Evolutionary conservation across 2,797 vertebrate species (phyloP).

Genomic region (Rallus crepitans): DNA sequence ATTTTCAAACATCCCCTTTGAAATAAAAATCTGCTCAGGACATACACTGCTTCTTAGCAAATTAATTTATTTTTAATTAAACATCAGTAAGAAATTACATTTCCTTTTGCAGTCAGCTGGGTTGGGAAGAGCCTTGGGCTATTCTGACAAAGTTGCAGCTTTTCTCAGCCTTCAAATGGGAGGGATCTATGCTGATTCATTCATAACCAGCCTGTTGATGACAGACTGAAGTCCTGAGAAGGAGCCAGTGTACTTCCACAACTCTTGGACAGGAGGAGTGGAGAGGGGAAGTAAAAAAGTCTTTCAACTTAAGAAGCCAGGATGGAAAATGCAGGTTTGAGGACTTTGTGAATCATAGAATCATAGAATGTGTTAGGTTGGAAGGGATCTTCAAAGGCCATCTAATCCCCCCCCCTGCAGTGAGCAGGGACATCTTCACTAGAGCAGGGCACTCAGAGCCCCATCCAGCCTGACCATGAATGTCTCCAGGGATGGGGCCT

Average conservation of each 20-base stretch:
- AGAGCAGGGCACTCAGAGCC: too few relatives aligned
- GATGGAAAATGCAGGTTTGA: neutral
- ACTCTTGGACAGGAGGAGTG: neutral
- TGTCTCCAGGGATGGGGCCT: too few relatives aligned
- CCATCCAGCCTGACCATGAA: too few relatives aligned
- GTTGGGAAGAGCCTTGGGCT: slow-evolving; percentile 14
- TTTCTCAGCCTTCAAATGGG: neutral
- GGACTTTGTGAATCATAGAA: neutral
- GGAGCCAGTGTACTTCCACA: neutral
- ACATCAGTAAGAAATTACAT: neutral
- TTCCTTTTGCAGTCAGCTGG: neutral
- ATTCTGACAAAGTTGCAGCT: neutral
- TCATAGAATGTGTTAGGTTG: too few relatives aligned
- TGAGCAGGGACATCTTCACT: too few relatives aligned
- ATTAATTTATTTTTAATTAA: slow-evolving; percentile 48
- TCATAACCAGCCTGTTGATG: slow-evolving; percentile 21
- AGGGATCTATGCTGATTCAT: neutral
- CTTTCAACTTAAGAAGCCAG: neutral
- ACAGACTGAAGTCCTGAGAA: neutral
- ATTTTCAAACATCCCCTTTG: neutral
- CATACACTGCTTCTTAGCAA: neutral
- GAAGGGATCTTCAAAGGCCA: too few relatives aligned
- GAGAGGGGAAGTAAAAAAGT: neutral
- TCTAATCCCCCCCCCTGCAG: too few relatives aligned
- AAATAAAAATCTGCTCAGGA: slow-evolving; percentile 17